Percentiles rank a stretch among this genome's conserved stretches.
Conservation (phyloP, 1,140 invertebrate species). For the Apis laboriosa region DNA sequence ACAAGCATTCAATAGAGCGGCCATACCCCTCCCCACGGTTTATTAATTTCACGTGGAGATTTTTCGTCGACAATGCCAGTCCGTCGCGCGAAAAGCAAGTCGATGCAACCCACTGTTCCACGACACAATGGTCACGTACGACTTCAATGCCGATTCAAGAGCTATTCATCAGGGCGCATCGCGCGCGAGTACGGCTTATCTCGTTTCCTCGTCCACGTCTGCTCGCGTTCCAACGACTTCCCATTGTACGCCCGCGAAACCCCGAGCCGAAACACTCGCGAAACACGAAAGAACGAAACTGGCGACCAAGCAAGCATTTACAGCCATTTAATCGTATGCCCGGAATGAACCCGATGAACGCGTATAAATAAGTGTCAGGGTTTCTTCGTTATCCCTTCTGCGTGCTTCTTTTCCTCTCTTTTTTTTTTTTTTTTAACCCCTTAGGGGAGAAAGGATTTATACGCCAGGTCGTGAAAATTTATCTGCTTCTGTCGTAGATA, state of each 20-base stretch:
- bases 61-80: constrained; percentile 28
- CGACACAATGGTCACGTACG: constrained; percentile 45
- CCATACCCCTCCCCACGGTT: background rate
- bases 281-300: constrained; percentile 27
- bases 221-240: constrained; percentile 22
- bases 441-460: background rate
- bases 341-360: constrained; percentile 12
- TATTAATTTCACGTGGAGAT: constrained; percentile 43
- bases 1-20: constrained; percentile 24
- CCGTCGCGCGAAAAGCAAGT: constrained; percentile 13
- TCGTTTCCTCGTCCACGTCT: constrained; percentile 25
- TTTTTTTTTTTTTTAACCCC: background rate
- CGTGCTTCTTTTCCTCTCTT: background rate
- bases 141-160: constrained; percentile 50
- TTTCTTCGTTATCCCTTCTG: background rate
- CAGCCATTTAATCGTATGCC: constrained; percentile 36
- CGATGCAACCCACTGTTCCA: constrained; percentile 29
- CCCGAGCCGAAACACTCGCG: constrained; percentile 15
- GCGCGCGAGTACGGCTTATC: constrained; percentile 41
- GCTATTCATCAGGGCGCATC: constrained; percentile 44
- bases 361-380: constrained; percentile 28
- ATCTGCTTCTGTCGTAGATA: too few species aligned
- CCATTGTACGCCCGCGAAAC: constrained; percentile 21
- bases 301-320: constrained; percentile 34
- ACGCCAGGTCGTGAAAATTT: too few species aligned